Evolutionary conservation across 2,888 invertebrate species (phyloP).

Genomic region (Drosophila infuscata): DNA sequence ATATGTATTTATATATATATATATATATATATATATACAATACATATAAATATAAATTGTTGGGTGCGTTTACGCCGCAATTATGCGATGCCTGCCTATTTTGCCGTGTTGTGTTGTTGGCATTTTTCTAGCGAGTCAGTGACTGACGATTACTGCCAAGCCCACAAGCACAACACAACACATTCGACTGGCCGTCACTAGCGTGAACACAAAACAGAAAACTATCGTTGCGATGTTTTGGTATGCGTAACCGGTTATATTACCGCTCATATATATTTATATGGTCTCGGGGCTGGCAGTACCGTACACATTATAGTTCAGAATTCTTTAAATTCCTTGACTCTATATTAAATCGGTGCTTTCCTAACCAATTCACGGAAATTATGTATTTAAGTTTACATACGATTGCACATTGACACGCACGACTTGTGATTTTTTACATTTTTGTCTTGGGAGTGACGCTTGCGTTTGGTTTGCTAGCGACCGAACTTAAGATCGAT

Average conservation of each 20-base stretch:
- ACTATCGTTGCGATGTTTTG: conserved; percentile 54
- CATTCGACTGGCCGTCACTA: conserved; percentile 42
- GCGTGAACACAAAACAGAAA: conserved; percentile 39
- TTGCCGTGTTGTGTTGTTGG: conserved; percentile 70
- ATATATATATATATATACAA: background rate
- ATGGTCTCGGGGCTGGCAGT: conserved; percentile 37
- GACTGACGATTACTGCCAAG: conserved; percentile 54
- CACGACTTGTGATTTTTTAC: conserved; percentile 51
- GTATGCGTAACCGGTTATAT: conserved; percentile 64
- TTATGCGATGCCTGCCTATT: conserved; percentile 54
- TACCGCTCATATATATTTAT: conserved; percentile 37
- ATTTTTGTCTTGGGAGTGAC: conserved; percentile 58
- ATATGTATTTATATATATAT: background rate
- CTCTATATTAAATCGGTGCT: background rate
- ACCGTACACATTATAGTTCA: conserved; percentile 24
- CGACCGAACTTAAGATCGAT: conserved; percentile 45
- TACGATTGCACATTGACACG: conserved; percentile 57
- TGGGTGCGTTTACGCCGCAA: conserved; percentile 55
- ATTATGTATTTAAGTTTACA: conserved; percentile 35
- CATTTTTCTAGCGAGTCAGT: conserved; percentile 67
- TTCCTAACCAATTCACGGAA: conserved; percentile 4
- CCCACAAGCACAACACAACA: conserved; percentile 18
- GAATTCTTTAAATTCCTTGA: conserved; percentile 13
- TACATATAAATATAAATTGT: conserved; percentile 23
- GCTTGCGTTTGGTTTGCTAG: conserved; percentile 53